Percentiles rank a stretch among this genome's conserved stretches.
phyloP scores from a whole-genome alignment of 2,797 vertebrate species.

The Coregonus suidteri region DNA sequence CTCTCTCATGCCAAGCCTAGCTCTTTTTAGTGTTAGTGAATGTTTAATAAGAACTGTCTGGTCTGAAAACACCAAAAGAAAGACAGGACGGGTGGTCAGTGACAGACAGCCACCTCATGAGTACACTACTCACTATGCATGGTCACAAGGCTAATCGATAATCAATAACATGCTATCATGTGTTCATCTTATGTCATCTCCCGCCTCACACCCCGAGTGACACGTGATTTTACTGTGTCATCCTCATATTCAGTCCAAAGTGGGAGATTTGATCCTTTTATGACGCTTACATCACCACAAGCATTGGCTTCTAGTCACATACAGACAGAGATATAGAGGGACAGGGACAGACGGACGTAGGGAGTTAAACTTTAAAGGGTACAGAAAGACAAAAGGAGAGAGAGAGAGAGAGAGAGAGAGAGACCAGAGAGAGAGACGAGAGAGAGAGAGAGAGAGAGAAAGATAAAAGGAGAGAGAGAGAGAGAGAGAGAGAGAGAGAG shows the following conservation, averaged over 20 bases:
- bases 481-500: too few relatives aligned
- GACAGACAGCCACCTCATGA: too few relatives aligned
- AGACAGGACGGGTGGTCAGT: too few relatives aligned
- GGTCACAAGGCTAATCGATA: background rate
- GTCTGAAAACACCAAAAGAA: too few relatives aligned
- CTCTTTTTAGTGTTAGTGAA: too few relatives aligned
- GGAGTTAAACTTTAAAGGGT: background rate
- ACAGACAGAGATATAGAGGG: background rate
- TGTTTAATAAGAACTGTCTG: too few relatives aligned
- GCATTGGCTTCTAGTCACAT: background rate
- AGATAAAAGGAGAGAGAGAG: background rate
- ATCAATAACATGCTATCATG: background rate
- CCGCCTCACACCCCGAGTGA: background rate
- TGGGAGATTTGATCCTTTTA: background rate
- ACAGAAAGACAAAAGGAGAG: background rate
- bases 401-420: too few relatives aligned
- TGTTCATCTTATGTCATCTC: background rate
- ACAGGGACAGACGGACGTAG: background rate
- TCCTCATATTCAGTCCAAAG: background rate
- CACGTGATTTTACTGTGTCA: background rate
- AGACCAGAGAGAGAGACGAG: too few relatives aligned
- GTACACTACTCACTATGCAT: background rate
- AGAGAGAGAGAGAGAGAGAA: too few relatives aligned
- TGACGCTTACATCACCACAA: background rate
- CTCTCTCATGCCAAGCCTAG: too few relatives aligned